Conservation (phyloP, 2,888 invertebrate species). For the Dorcus hopei region DNA sequence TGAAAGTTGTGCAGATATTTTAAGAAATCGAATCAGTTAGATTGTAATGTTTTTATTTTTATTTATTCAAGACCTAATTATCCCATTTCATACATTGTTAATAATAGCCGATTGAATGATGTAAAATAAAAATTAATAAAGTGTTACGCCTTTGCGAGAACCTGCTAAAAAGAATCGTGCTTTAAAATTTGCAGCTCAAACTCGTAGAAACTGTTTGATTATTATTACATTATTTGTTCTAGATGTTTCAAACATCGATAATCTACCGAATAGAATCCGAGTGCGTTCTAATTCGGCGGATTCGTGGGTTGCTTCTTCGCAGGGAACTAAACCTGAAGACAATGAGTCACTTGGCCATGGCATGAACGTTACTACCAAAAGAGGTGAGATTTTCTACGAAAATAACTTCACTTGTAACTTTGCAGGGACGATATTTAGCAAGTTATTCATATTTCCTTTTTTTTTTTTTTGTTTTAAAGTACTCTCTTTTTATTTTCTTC, state of each 20-base stretch:
- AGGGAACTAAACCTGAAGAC: conserved; percentile 18
- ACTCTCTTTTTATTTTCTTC: conserved; percentile 1
- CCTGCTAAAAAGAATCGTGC: no score
- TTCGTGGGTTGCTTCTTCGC: conserved; percentile 49
- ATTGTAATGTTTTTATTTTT: no score
- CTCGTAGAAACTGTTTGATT: no score
- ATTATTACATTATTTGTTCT: background rate
- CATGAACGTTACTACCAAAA: conserved; percentile 20
- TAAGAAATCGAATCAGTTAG: no score
- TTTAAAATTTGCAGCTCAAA: no score
- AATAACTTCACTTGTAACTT: background rate
- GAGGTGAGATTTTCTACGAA: conserved; percentile 8
- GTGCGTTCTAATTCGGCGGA: conserved; percentile 57
- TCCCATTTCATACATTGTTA: no score
- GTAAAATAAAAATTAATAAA: no score
- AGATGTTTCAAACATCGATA: conserved; percentile 38
- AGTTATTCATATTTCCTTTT: background rate
- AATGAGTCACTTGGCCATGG: conserved; percentile 17
- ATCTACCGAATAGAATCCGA: conserved; percentile 45
- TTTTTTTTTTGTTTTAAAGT: background rate
- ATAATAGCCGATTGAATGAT: no score
- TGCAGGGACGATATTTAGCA: background rate
- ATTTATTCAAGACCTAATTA: no score
- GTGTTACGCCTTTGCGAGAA: no score
- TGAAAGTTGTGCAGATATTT: no score